Conservation (phyloP, 2,888 invertebrate genomes). For the Limulus polyphemus region DNA sequence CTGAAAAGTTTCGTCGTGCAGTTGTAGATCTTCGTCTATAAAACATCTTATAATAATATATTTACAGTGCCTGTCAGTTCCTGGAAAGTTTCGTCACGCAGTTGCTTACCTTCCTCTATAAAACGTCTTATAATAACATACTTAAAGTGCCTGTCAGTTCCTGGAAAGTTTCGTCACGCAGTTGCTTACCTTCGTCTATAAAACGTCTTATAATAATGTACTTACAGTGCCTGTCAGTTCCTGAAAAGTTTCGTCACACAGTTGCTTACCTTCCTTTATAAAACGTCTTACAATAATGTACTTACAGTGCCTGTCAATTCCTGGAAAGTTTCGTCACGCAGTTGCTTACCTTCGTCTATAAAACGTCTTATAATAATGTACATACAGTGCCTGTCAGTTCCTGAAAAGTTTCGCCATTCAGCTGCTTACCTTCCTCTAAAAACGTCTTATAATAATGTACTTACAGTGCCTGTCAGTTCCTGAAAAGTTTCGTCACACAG, state of each 20-base stretch:
- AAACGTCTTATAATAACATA: too few species aligned
- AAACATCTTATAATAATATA: too few species aligned
- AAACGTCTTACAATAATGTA: too few species aligned
- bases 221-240: constrained; percentile 17
- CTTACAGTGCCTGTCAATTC: constrained; percentile 17
- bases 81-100: constrained; percentile 22
- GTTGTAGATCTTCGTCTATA: constrained; percentile 23
- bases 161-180: constrained; percentile 22
- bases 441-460: too few species aligned
- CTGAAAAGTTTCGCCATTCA: constrained; percentile 22
- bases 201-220: too few species aligned
- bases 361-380: too few species aligned
- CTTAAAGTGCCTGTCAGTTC: constrained; percentile 14
- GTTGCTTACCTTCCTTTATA: constrained; percentile 23
- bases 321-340: constrained; percentile 22
- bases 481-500: constrained; percentile 23
- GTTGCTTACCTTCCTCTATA: constrained; percentile 22
- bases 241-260: constrained; percentile 22
- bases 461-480: constrained; percentile 16
- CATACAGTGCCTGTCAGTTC: constrained; percentile 17
- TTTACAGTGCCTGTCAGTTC: constrained; percentile 16
- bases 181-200: constrained; percentile 22
- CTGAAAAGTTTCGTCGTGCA: constrained; percentile 22
- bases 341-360: constrained; percentile 22
- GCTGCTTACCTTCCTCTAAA: constrained; percentile 22